phyloP scores from a whole-genome alignment of 2,888 invertebrate genomes.

The Hololepta plana region DNA sequence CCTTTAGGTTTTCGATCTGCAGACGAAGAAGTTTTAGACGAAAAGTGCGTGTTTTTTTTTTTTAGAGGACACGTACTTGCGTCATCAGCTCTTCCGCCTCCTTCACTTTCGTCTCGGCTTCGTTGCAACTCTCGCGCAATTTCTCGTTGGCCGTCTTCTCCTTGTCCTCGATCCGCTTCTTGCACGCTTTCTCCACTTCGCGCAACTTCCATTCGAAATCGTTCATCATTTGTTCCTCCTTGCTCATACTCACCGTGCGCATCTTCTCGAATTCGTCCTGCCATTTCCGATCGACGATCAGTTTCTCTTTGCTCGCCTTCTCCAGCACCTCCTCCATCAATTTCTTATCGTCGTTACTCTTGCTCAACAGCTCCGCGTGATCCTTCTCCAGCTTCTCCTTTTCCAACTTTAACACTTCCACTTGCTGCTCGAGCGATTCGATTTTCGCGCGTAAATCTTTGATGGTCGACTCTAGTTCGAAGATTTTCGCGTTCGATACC shows the following conservation, averaged over 20 bases:
- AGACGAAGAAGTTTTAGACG: constrained; percentile 7
- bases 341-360: constrained; percentile 31
- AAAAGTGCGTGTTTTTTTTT: constrained; percentile 2
- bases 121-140: constrained; percentile 24
- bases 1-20: constrained; percentile 32
- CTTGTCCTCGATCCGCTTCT: constrained; percentile 41
- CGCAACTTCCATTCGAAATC: constrained; percentile 76
- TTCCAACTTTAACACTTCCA: constrained; percentile 29
- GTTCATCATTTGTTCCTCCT: constrained; percentile 54
- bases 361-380: constrained; percentile 21
- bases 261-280: constrained; percentile 49
- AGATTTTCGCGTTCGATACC: constrained; percentile 23
- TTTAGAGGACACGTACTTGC: constrained; percentile 15
- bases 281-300: constrained; percentile 39
- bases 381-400: constrained; percentile 27
- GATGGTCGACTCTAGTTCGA: constrained; percentile 29
- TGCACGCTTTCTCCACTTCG: constrained; percentile 52
- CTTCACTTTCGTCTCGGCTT: constrained; percentile 23
- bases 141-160: constrained; percentile 39
- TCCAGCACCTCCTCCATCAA: constrained; percentile 37
- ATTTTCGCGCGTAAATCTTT: constrained; percentile 31
- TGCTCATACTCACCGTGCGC: constrained; percentile 44
- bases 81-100: constrained; percentile 24
- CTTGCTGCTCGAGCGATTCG: constrained; percentile 29
- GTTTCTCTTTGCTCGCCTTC: constrained; percentile 40